A percentile compares a stretch with the other conserved stretches of the same genome.
Conservation (phyloP, 2,888 invertebrate species). For the Orthonevra nobilis region DNA sequence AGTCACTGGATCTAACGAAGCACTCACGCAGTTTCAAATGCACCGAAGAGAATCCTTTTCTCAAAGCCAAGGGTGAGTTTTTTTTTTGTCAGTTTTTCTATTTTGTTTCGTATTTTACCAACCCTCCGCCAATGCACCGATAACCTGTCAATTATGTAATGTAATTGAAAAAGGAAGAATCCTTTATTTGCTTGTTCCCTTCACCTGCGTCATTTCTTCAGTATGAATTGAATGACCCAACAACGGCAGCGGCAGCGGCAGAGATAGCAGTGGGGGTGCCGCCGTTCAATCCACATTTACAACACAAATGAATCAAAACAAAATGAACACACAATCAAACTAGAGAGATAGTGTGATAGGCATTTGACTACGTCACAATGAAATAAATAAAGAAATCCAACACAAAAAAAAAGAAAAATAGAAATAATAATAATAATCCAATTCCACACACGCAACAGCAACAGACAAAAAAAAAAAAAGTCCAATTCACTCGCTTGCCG, state of each 20-base stretch:
- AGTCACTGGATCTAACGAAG: slow-evolving; percentile 59
- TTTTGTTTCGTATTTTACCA: background rate
- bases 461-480: background rate
- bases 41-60: slow-evolving; percentile 65
- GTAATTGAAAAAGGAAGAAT: slow-evolving; percentile 57
- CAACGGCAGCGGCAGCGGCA: too few species aligned
- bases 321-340: slow-evolving; percentile 35
- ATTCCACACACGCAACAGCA: slow-evolving; percentile 22
- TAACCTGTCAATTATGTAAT: slow-evolving; percentile 55
- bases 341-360: background rate
- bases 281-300: slow-evolving; percentile 11
- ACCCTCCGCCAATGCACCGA: background rate
- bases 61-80: slow-evolving; percentile 61
- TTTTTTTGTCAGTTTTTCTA: background rate
- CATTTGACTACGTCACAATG: slow-evolving; percentile 21
- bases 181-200: slow-evolving; percentile 1
- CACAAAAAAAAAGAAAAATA: background rate
- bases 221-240: slow-evolving; percentile 6
- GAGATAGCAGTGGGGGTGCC: background rate
- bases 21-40: slow-evolving; percentile 66
- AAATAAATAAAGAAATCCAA: too few species aligned
- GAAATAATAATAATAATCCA: slow-evolving; percentile 9
- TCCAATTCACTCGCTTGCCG: slow-evolving; percentile 8
- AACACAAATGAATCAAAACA: slow-evolving; percentile 30
- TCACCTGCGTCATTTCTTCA: slow-evolving; percentile 36